These are phyloP conservation scores for Harpagifer antarcticus DNA, from an alignment of 2,797 vertebrate genomes.

Conservation along the genomic window DNA sequence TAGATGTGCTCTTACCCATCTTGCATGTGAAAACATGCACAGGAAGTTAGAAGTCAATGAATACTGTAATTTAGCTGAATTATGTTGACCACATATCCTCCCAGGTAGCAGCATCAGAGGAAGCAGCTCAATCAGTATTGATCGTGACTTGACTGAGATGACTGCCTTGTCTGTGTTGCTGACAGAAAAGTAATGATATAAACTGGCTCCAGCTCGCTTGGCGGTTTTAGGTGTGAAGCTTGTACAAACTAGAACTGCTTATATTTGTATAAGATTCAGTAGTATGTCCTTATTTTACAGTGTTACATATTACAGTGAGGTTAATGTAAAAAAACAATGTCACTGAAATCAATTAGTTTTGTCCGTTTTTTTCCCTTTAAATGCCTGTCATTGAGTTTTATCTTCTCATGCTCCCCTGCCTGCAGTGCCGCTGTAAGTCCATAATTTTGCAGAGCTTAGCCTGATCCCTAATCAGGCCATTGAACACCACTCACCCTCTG, in stretches of 20 bases:
- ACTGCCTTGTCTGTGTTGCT: constrained; percentile 60
- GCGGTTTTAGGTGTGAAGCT: constrained; percentile 32
- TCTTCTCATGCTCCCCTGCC: constrained; percentile 34
- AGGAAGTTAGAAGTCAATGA: constrained; percentile 85
- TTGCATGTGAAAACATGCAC: constrained; percentile 87
- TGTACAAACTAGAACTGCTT: constrained; percentile 10
- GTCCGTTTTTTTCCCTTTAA: neutral
- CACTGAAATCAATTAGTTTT: neutral
- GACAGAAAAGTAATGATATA: constrained; percentile 56
- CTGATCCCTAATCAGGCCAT: constrained; percentile 70
- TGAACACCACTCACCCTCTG: constrained; percentile 65
- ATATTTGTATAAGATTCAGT: constrained; percentile 7
- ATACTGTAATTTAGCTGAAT: constrained; percentile 88
- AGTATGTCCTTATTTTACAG: neutral
- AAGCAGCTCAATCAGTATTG: constrained; percentile 79
- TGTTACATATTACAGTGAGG: constrained; percentile 3
- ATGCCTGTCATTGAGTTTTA: constrained; percentile 34
- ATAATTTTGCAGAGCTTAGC: constrained; percentile 65
- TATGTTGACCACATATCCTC: constrained; percentile 86
- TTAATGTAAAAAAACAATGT: constrained; percentile 20
- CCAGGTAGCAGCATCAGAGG: constrained; percentile 76
- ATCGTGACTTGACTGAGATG: constrained; percentile 71
- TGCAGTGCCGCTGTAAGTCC: constrained; percentile 53
- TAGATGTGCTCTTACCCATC: constrained; percentile 80
- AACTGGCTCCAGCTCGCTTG: constrained; percentile 23